Conservation (phyloP, 2,797 vertebrate species). For the Setipinna tenuifilis region DNA sequence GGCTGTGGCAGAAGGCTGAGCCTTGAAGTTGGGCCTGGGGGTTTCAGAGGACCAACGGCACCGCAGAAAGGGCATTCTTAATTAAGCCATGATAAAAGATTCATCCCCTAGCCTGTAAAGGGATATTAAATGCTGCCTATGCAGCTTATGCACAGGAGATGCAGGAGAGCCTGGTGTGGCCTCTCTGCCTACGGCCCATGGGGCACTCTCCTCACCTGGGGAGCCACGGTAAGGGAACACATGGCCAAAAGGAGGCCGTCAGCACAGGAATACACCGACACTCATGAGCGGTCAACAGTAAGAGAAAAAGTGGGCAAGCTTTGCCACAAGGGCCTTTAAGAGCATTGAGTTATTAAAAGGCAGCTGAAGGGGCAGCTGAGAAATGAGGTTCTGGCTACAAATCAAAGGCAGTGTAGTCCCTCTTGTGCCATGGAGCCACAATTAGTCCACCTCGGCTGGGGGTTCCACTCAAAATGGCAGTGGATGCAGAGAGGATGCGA, state of each 20-base stretch:
- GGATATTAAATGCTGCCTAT: conserved; percentile 20
- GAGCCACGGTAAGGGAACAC: neutral
- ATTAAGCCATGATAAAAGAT: conserved; percentile 53
- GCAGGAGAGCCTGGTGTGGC: neutral
- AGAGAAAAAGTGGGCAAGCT: neutral
- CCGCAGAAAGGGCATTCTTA: conserved; percentile 51
- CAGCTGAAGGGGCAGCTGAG: neutral
- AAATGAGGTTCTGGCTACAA: neutral
- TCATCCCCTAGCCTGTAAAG: conserved; percentile 44
- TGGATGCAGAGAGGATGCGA: neutral
- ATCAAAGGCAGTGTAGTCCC: neutral
- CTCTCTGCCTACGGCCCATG: too few species aligned
- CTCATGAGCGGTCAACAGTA: neutral
- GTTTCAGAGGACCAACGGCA: neutral
- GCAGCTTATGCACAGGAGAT: conserved; percentile 29
- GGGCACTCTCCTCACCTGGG: conserved; percentile 10
- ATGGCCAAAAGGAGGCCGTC: neutral
- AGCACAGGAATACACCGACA: neutral
- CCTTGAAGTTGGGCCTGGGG: conserved; percentile 18
- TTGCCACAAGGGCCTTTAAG: neutral
- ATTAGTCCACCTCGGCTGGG: neutral
- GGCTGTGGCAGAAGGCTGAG: neutral
- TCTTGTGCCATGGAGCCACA: neutral
- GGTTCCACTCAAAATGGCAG: neutral
- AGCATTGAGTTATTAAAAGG: neutral